phyloP scores from a whole-genome alignment of 1,140 invertebrate genomes.

The Philaenus spumarius region DNA sequence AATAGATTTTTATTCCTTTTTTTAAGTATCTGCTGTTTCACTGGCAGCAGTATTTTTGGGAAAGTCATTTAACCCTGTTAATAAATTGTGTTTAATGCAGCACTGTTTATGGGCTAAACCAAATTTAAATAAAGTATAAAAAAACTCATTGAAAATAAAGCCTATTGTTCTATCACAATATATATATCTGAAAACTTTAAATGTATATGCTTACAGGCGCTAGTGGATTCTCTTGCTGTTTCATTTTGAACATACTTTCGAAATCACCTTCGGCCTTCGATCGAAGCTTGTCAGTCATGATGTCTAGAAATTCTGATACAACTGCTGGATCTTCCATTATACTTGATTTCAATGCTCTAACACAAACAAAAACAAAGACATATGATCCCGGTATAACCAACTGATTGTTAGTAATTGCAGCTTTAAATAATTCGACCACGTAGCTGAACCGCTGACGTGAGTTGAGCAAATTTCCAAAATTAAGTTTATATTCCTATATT shows the following conservation, averaged over 20 bases:
- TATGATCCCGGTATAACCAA: too few relatives aligned
- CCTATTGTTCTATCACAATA: not conserved
- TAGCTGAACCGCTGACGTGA: too few relatives aligned
- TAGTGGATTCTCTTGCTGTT: slow-evolving; percentile 39
- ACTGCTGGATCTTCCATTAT: slow-evolving; percentile 73
- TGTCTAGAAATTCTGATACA: slow-evolving; percentile 72
- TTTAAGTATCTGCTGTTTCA: too few relatives aligned
- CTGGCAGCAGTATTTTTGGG: too few relatives aligned
- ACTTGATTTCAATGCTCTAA: slow-evolving; percentile 77
- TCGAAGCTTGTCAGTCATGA: slow-evolving; percentile 60
- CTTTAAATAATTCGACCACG: too few relatives aligned
- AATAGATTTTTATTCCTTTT: too few relatives aligned
- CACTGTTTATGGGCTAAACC: too few relatives aligned
- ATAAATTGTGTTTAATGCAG: too few relatives aligned
- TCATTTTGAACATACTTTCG: slow-evolving; percentile 65
- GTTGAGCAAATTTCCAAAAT: too few relatives aligned
- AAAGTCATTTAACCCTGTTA: too few relatives aligned
- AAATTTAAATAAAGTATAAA: not conserved
- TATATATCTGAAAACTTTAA: not conserved
- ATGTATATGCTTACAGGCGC: not conserved
- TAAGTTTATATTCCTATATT: too few relatives aligned
- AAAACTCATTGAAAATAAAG: not conserved
- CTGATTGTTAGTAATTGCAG: slow-evolving; percentile 8
- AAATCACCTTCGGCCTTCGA: slow-evolving; percentile 62
- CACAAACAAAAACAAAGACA: too few relatives aligned